Evolutionary conservation across 2,888 invertebrate genomes (phyloP).

Genomic region (Tenodera sinensis): DNA sequence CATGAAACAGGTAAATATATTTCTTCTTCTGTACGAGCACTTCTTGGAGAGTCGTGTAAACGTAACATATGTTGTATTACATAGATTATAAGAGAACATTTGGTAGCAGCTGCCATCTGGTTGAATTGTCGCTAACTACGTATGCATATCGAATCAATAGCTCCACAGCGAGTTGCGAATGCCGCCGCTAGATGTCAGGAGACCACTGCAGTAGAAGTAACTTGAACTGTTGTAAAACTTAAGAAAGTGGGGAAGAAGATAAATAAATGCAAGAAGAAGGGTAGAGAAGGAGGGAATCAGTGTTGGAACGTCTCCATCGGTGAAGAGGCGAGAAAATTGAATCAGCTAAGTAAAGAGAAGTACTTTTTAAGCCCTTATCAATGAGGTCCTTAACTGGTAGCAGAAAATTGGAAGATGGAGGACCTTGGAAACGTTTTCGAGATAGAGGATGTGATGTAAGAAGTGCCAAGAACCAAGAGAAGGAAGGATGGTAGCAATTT

Average conservation of each 20-base stretch:
- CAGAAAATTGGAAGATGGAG: neutral
- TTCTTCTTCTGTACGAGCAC: too few species aligned
- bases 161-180: neutral
- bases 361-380: slow-evolving; percentile 12
- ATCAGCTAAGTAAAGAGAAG: slow-evolving; percentile 13
- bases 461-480: neutral
- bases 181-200: neutral
- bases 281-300: neutral
- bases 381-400: neutral
- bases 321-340: neutral
- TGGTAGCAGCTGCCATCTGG: neutral
- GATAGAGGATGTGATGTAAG: neutral
- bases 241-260: neutral
- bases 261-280: neutral
- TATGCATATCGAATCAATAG: neutral
- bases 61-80: too few species aligned
- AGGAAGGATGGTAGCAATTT: too few species aligned
- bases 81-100: too few species aligned
- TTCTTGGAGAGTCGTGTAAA: too few species aligned
- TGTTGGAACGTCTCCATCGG: neutral
- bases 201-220: neutral
- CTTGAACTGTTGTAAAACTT: neutral
- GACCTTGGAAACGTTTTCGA: neutral
- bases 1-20: too few species aligned
- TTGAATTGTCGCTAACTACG: neutral